Evolutionary conservation across 2,888 invertebrate genomes (phyloP), one percentile per base, ranked within the genome.

Genomic region (Eulithis prunata): DNA sequence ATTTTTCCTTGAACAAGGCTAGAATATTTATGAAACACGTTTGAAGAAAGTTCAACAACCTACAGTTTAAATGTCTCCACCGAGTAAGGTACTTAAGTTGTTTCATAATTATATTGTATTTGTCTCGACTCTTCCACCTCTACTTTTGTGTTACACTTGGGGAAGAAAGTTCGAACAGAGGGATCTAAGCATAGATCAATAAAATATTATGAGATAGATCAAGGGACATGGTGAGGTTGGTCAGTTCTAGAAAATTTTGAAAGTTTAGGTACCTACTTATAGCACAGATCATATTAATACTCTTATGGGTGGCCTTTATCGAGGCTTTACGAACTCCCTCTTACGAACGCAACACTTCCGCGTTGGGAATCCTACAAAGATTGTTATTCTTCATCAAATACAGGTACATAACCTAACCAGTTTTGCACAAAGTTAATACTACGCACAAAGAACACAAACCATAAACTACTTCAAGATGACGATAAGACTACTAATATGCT

Each of bases 401-500:
- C 6, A 32, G 32, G 32, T 32, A 32, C 32, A 5, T 32, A 32
- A 32, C 32, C 32, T 32, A 51, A 62, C 62, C 49, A 43, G 62
- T 62, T 62, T 49, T 51, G 55, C 55, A 54, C 28, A n/a, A n/a
- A n/a, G n/a, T n/a, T n/a, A n/a, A n/a, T n/a, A n/a, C n/a, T n/a
- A n/a, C n/a, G 55, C 55, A 54, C 28, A 54, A 53, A 46, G 36
- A 47, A 55, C 38, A 49, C 21, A 32, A 3, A 49, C 28, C 51
- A 62, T 57, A 52, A 57, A 57, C 12, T 46, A 11, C 6, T 43
- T 7, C 52, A 59, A 6, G 12, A 54, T 54, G 14, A 45, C n/a
- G 21, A 13, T 49, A 36, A 51, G 11, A 32, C 52, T 45, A 28
- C 49, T 62, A 62, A 51, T 32, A 56, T 49, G 56, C 51, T 62